Base-by-base conservation (phyloP, 2,888 invertebrate species). In the Andrena minutula region DNA sequence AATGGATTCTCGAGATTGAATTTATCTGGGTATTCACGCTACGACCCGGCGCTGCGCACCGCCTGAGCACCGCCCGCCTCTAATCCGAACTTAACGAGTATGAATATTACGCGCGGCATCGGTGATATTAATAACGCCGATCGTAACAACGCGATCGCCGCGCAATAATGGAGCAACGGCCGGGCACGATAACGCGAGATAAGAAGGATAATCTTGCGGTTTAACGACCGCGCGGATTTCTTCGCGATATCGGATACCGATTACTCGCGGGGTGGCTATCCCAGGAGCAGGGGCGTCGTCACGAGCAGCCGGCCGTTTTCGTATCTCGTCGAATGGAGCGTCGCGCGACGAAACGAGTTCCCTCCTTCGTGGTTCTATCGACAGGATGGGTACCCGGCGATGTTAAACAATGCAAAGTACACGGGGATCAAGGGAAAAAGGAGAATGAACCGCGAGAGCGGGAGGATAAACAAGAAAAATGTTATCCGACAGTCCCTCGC, bases 1-100 rank as follows among this genome's bases (percentile, higher is more conserved):
- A 90, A 90, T 89, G 91, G 88, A 86, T 89, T 86, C 86, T 86
- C 78, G 82, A 88, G 88, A 90, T 89, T 90, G 84, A 90, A 90
- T 90, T 90, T 89, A 91, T 90, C 89, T 77, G 85, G 75, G 88
- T 82, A 81, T 81, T 82, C 87, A 79, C 82, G 82, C 82, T 73
- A 79, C 86, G 79, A 51, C 78, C 60, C n/a, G 28, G 58, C 58
- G 35, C 73, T 66, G 81, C 10, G 49, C 73, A 10, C 53, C 8
- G 70, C 68, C 65, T 12, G 35, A 20, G 51, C 58, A 70, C 71
- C 49, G 32, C 53, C 61, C 49, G 30, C 64, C 75, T 69, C 85
- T 86, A 86, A 86, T 87, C 84, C 75, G 53, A 69, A 26, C 76
- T 88, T 87, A 87, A 87, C 86, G 86, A 88, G 85, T 84, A 83